Evolutionary conservation across 2,113 vertebrate genomes (phyloP), one percentile per base, ranked within the genome.

Genomic region (Pseudopodoces humilis): DNA sequence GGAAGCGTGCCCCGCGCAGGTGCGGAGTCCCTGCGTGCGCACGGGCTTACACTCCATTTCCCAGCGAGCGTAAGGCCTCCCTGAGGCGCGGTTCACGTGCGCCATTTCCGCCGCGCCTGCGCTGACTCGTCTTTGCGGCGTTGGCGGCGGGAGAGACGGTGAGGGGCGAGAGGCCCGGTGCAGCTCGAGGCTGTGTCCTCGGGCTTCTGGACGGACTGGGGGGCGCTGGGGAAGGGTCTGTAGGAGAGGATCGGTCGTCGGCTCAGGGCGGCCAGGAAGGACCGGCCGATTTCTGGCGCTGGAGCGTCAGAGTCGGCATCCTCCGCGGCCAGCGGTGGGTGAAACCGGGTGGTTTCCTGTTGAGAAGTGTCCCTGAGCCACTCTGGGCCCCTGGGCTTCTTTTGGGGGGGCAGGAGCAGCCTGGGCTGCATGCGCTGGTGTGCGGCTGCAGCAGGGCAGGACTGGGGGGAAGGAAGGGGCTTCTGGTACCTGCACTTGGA

Each of bases 41-140:
- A 1, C 12, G 4, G 7, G 3, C 3, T 4, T 1, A 3, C 41
- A 97, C 97, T 97, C 86, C 93, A 89, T 58, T 71, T 88, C 94
- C 96, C 96, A 95, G 63, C 37, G 80, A 56, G 62, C 88, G 20
- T 1, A 33, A 59, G 27, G 33, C 1, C 3, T 4, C 2, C 11
- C 7, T 6, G 35, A 3, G 35, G 2, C 28, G 41, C 0, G 2
- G 1, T 21, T 55, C 11, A 1, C 0, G 7, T 19, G 31, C 9
- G 83, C 19, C 33, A 52, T 28, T 95, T 97, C 95, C 91, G 86
- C 37, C n/a, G 19, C 46, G 14, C n/a, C 19, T 27, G 30, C 13
- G 96, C 97, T 97, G 96, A 96, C 91, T 50, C 33, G 79, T n/a
- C 64, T 41, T 80, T 96, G 95, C 85, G 63, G 82, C 15, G n/a